A percentile compares a stretch with the other conserved stretches of the same genome.
Evolutionary conservation across 2,888 invertebrate genomes (phyloP).

Genomic region (Drosophila cognata): DNA sequence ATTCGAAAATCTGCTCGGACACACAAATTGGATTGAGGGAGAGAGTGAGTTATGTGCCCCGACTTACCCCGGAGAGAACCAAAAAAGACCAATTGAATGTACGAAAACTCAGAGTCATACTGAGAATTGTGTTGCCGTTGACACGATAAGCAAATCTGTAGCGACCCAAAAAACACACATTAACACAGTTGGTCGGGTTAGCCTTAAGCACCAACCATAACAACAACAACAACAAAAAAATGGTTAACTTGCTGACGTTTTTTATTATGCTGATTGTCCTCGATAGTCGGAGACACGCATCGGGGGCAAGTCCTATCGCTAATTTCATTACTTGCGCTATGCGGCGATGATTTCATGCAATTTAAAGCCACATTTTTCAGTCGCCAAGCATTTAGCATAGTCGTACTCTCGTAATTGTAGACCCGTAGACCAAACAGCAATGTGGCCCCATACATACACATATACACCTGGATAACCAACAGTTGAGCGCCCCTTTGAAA

Average conservation of each 20-base stretch:
- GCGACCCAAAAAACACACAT: constrained; percentile 15
- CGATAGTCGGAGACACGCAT: constrained; percentile 39
- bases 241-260: constrained; percentile 53
- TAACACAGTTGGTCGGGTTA: constrained; percentile 7
- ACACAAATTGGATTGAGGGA: background rate
- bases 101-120: constrained; percentile 57
- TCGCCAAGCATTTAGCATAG: constrained; percentile 70
- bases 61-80: constrained; percentile 54
- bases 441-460: background rate
- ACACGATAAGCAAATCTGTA: constrained; percentile 57
- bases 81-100: constrained; percentile 52
- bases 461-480: constrained; percentile 24
- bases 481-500: constrained; percentile 23
- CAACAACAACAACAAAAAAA: constrained; percentile 24
- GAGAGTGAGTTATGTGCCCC: background rate
- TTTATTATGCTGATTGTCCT: constrained; percentile 50
- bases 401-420: constrained; percentile 60
- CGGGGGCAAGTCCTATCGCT: constrained; percentile 47
- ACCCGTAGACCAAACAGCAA: constrained; percentile 11
- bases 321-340: constrained; percentile 80
- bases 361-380: constrained; percentile 78
- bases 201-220: background rate
- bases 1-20: constrained; percentile 44
- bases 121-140: constrained; percentile 48
- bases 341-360: constrained; percentile 82